Evolutionary conservation across 1,140 invertebrate species (phyloP).

Genomic region (Drosophila seguyi): DNA sequence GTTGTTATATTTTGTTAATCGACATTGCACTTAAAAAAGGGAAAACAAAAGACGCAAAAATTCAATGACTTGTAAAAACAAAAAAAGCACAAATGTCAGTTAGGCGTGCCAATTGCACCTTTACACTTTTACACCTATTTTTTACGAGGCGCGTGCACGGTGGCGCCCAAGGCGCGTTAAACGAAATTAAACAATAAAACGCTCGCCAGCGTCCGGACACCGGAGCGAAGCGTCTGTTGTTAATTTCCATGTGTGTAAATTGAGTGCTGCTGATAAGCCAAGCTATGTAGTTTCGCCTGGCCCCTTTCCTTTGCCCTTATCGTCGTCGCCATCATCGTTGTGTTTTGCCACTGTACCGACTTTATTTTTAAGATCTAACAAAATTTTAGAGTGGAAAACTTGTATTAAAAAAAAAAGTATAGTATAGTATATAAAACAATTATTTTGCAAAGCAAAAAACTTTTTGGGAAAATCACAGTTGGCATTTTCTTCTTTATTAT

Average conservation of each 20-base stretch:
- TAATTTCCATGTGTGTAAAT: constrained; percentile 45
- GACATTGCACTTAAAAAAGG: constrained; percentile 13
- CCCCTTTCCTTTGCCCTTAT: constrained; percentile 16
- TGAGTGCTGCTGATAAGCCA: constrained; percentile 47
- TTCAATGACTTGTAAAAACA: constrained; percentile 15
- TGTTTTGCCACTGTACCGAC: constrained; percentile 15
- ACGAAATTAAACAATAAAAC: constrained; percentile 71
- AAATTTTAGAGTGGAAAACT: not conserved
- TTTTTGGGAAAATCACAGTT: too few species aligned
- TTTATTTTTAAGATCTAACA: constrained; percentile 6
- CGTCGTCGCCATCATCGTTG: constrained; percentile 7
- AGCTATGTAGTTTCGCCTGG: constrained; percentile 2
- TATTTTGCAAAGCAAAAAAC: too few species aligned
- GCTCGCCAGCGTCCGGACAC: constrained; percentile 38
- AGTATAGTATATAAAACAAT: too few species aligned
- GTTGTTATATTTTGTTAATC: constrained; percentile 5
- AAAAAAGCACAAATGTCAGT: constrained; percentile 47
- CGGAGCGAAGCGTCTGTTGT: constrained; percentile 26
- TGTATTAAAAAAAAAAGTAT: too few species aligned
- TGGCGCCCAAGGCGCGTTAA: constrained; percentile 69
- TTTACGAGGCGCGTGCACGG: constrained; percentile 68
- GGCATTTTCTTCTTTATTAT: not conserved
- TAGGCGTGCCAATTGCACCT: constrained; percentile 68
- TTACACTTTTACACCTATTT: constrained; percentile 50
- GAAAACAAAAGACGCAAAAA: constrained; percentile 18